Evolutionary conservation across 2,113 vertebrate species (phyloP).

Genomic region (Phyllopteryx taeniolatus): DNA sequence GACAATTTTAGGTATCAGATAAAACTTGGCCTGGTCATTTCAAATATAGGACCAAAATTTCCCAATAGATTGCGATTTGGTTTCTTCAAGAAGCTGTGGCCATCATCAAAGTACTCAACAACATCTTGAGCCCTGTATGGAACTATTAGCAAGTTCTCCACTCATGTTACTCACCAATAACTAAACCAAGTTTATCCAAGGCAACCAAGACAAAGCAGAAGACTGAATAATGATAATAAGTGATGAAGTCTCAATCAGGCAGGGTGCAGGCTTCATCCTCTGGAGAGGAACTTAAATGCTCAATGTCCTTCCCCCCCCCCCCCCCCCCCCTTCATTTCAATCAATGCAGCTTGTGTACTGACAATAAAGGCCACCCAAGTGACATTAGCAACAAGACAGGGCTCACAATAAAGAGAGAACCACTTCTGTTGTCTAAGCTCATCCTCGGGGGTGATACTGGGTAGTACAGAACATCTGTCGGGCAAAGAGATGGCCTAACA

Average conservation of each 20-base stretch:
- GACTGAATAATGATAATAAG: not conserved
- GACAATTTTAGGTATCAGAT: too few species aligned
- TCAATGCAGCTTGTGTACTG: conserved; percentile 9
- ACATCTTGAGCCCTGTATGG: too few species aligned
- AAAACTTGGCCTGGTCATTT: too few species aligned
- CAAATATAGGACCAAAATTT: too few species aligned
- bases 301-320: not conserved
- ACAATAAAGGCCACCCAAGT: conserved; percentile 4
- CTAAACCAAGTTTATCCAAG: not conserved
- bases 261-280: conserved; percentile 9
- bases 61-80: too few species aligned
- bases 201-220: not conserved
- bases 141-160: too few species aligned
- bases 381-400: conserved; percentile 9
- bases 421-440: conserved; percentile 44
- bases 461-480: conserved; percentile 45
- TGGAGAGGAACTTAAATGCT: conserved; percentile 7
- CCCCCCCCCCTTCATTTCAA: not conserved
- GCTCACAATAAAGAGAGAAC: conserved; percentile 8
- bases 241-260: conserved; percentile 15
- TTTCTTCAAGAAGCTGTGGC: too few species aligned
- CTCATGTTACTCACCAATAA: too few species aligned
- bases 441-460: conserved; percentile 13
- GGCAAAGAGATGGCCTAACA: conserved; percentile 17
- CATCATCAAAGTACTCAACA: too few species aligned